Evolutionary conservation across 2,888 invertebrate species (phyloP).

Genomic region (Rhagonycha lutea): DNA sequence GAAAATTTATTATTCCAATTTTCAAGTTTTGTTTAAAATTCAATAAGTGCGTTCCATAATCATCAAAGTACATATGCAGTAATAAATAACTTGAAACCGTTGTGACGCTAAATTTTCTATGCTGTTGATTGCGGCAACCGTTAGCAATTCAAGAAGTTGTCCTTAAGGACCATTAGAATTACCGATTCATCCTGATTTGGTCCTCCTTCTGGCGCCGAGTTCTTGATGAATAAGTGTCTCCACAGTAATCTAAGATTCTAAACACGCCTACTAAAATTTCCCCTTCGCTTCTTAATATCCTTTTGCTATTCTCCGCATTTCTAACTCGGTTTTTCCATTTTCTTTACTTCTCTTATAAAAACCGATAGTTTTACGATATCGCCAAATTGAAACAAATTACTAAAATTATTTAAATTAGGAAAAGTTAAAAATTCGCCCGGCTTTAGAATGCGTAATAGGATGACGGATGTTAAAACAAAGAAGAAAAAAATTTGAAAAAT

Average conservation of each 20-base stretch:
- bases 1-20: not conserved
- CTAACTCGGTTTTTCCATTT: constrained; percentile 4
- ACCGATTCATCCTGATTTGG: constrained; percentile 26
- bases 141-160: constrained; percentile 19
- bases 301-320: constrained; percentile 7
- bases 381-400: constrained; percentile 8
- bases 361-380: constrained; percentile 13
- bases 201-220: constrained; percentile 23
- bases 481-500: constrained; percentile 6
- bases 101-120: not conserved
- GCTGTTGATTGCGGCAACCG: constrained; percentile 17
- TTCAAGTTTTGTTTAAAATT: not conserved
- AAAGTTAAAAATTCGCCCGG: not conserved
- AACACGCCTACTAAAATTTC: constrained; percentile 28
- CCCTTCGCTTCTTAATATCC: constrained; percentile 25
- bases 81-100: not conserved
- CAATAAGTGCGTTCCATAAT: not conserved
- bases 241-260: constrained; percentile 30
- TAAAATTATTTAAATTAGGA: not conserved
- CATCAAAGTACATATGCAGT: not conserved
- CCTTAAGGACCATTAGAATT: constrained; percentile 21
- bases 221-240: constrained; percentile 31
- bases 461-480: not conserved
- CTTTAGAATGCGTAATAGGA: not conserved
- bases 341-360: constrained; percentile 7